These are phyloP conservation scores for Typhlichthys eigenmanni DNA, from an alignment of 2,797 vertebrate species.

Conservation along the genomic window DNA sequence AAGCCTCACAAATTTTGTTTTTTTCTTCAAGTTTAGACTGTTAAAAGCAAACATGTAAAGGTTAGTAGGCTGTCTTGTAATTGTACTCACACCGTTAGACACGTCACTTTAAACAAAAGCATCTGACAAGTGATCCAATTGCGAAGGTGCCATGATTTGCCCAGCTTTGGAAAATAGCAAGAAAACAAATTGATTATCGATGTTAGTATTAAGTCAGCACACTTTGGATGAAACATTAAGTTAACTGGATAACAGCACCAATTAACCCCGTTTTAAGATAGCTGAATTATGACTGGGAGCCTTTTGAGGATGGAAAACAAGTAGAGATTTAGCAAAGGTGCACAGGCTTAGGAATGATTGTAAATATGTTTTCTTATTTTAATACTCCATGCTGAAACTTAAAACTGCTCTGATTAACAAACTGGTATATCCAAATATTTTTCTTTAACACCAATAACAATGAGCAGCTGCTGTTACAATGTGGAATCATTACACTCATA, in stretches of 20 bases:
- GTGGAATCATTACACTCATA: slow-evolving; percentile 76
- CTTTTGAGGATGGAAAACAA: slow-evolving; percentile 11
- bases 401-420: slow-evolving; percentile 45
- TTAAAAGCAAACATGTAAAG: too few species aligned
- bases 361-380: slow-evolving; percentile 27
- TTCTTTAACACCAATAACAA: slow-evolving; percentile 57
- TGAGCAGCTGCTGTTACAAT: slow-evolving; percentile 66
- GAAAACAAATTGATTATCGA: neutral
- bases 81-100: too few species aligned
- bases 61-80: too few species aligned
- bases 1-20: slow-evolving; percentile 10
- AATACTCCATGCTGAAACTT: slow-evolving; percentile 22
- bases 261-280: slow-evolving; percentile 35
- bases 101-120: too few species aligned
- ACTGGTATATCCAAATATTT: slow-evolving; percentile 64
- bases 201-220: too few species aligned
- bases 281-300: neutral
- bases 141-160: slow-evolving; percentile 13
- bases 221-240: neutral
- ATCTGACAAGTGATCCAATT: too few species aligned
- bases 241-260: slow-evolving; percentile 19
- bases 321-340: slow-evolving; percentile 26
- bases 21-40: slow-evolving; percentile 59
- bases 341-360: slow-evolving; percentile 21
- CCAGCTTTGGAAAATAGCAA: slow-evolving; percentile 12